Base-by-base conservation (phyloP, 2,113 vertebrate genomes). In the Ascaphus truei region DNA sequence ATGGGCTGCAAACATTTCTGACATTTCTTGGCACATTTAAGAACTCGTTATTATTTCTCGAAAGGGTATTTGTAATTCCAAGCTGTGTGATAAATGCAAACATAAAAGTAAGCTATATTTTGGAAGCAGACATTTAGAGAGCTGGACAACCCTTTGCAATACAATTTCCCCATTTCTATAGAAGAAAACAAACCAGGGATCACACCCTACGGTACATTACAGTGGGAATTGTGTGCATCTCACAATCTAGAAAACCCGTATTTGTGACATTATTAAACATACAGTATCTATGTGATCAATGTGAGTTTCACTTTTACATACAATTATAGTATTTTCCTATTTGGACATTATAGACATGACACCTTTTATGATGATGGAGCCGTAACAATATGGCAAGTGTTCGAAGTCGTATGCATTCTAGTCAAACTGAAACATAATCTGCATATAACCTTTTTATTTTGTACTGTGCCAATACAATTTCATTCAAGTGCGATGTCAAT, bases 271-370 rank as follows among this genome's bases (percentile, higher is more conserved):
- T 48, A 41, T 47, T 27, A 39, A 47, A 47, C 27, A 47, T n/a
- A n/a, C n/a, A n/a, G n/a, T 62, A 62, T 62, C 59, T 62, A 13
- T 31, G 33, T 47, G 59, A 62, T 62, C 45, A 47, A 31, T 62
- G 23, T 25, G 25, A 30, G 31, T 47, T 62, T 47, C n/a, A n/a
- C n/a, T n/a, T n/a, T n/a, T n/a, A n/a, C n/a, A n/a, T n/a, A n/a
- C n/a, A n/a, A n/a, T n/a, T n/a, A n/a, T n/a, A n/a, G n/a, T n/a
- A n/a, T n/a, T 39, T 62, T 48, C 16, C 30, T 39, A 62, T 62
- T 62, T 29, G 48, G 59, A 47, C 30, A 23, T 33, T 62, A 30
- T 41, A 62, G 48, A 47, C 59, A 26, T 47, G 59, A 62, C 59
- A 33, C 33, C 16, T 62, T 33, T 41, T 62, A 47, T 62, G n/a